Evolutionary conservation across 2,797 vertebrate species (phyloP).

Genomic region (Capromys pilorides): DNA sequence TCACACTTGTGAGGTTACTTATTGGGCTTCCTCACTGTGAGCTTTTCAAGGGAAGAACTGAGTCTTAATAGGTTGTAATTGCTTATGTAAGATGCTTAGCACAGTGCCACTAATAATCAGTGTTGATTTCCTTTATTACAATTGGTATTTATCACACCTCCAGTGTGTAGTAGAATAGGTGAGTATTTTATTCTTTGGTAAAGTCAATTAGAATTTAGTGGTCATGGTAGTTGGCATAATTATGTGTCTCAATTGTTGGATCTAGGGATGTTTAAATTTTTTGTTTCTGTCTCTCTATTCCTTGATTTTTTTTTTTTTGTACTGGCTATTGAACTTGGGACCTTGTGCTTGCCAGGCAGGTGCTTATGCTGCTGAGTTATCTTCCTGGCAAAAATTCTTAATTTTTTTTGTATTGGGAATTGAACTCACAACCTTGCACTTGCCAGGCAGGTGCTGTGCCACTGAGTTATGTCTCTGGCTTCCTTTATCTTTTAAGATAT

Average conservation of each 20-base stretch:
- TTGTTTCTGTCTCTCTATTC: background rate
- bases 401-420: too few relatives aligned
- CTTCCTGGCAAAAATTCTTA: too few relatives aligned
- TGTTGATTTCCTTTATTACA: background rate
- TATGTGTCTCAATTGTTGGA: background rate
- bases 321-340: too few relatives aligned
- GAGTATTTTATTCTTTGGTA: background rate
- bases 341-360: too few relatives aligned
- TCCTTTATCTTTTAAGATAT: too few relatives aligned
- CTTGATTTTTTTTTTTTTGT: background rate
- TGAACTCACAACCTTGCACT: too few relatives aligned
- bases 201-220: background rate
- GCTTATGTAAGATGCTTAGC: background rate
- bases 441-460: too few relatives aligned
- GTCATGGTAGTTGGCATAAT: background rate
- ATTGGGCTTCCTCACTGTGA: background rate
- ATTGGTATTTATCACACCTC: background rate
- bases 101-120: background rate
- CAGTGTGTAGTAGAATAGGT: background rate
- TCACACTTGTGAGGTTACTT: background rate
- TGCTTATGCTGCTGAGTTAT: too few relatives aligned
- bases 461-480: too few relatives aligned
- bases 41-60: background rate
- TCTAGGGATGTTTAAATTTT: background rate
- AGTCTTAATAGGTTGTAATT: conserved; percentile 14